Evolutionary conservation across 2,797 vertebrate species (phyloP).

Genomic region (Coccyzus lansbergi): DNA sequence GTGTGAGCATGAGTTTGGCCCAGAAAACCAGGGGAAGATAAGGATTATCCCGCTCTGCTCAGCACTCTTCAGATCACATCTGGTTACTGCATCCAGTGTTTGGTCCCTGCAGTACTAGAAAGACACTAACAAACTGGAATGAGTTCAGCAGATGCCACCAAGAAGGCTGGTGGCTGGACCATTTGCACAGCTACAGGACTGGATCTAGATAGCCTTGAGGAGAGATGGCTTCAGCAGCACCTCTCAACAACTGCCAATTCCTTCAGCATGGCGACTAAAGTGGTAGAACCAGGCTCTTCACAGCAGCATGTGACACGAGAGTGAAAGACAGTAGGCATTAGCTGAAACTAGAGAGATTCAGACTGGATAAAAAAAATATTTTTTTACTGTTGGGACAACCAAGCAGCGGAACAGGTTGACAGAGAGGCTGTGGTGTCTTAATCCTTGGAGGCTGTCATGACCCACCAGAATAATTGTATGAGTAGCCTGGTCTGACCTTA

Average conservation of each 20-base stretch:
- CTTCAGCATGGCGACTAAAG: accelerated
- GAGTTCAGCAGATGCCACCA: neutral
- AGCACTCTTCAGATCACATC: neutral
- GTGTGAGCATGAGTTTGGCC: neutral
- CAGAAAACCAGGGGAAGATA: neutral
- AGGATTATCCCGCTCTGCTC: neutral
- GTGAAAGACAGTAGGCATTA: neutral
- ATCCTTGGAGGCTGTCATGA: neutral
- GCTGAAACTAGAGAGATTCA: neutral
- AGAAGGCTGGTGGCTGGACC: neutral
- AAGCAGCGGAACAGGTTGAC: neutral
- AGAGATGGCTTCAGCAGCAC: accelerated
- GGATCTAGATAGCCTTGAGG: neutral
- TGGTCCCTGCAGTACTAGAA: neutral
- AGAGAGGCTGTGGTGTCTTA: neutral
- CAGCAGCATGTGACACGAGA: accelerated
- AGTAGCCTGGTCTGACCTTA: neutral
- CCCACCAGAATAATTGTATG: neutral
- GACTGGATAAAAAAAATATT: neutral
- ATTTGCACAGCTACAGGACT: neutral
- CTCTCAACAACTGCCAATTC: neutral
- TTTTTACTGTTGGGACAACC: neutral
- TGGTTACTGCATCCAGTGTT: neutral
- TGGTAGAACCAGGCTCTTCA: neutral
- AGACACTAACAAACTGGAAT: neutral